Conservation (phyloP, 2,888 invertebrate species). For the Agrochola lychnidis region DNA sequence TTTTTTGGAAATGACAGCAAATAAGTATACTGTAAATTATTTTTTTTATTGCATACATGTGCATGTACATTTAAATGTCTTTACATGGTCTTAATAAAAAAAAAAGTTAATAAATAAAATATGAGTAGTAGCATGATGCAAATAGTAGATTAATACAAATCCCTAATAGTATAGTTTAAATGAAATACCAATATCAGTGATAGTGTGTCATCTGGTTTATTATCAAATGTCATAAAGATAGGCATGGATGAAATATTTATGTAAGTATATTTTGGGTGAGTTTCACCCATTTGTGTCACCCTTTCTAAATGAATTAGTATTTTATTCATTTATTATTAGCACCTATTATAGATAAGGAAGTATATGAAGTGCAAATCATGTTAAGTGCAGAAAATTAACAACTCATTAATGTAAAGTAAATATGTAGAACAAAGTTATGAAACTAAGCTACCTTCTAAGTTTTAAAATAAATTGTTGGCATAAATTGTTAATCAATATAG, state of each 20-base stretch:
- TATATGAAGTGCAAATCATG: slow-evolving; percentile 1
- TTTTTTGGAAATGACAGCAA: neutral
- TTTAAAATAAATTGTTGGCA: neutral
- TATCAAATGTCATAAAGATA: neutral
- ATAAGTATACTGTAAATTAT: neutral
- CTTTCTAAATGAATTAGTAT: neutral
- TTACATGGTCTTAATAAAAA: no score
- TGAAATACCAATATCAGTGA: neutral
- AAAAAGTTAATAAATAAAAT: no score
- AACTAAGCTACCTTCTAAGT: slow-evolving; percentile 21
- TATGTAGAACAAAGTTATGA: slow-evolving; percentile 11
- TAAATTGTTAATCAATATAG: no score
- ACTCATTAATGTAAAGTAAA: slow-evolving; percentile 8
- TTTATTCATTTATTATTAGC: slow-evolving; percentile 17
- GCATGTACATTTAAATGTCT: no score
- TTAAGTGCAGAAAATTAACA: slow-evolving; percentile 39
- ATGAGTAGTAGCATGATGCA: no score
- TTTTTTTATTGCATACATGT: no score
- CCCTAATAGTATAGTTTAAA: neutral
- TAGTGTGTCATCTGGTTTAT: slow-evolving; percentile 26
- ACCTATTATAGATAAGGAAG: slow-evolving; percentile 22
- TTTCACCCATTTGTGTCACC: neutral
- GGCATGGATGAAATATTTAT: neutral
- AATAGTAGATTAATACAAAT: neutral
- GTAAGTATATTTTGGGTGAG: neutral